phyloP scores from a whole-genome alignment of 2,797 vertebrate genomes.

The Gambelia wislizenii region DNA sequence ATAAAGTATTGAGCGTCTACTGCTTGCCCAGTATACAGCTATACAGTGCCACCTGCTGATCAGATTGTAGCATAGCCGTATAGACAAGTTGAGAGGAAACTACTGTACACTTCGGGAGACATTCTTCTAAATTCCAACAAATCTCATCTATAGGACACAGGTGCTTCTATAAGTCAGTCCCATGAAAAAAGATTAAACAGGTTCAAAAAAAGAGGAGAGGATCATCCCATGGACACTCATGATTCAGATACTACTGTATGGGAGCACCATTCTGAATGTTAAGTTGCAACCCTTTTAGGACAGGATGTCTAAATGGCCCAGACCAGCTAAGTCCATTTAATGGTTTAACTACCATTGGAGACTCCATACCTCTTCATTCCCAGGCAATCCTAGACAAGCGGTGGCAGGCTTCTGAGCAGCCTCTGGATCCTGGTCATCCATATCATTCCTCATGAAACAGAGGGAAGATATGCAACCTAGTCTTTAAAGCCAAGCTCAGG shows the following conservation, averaged over 20 bases:
- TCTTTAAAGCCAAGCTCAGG: neutral
- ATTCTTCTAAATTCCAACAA: neutral
- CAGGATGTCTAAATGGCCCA: neutral
- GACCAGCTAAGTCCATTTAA: neutral
- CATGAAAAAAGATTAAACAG: neutral
- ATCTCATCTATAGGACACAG: too few species aligned
- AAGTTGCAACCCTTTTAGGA: neutral
- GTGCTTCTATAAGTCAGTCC: neutral
- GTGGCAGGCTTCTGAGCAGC: neutral
- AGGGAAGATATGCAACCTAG: neutral
- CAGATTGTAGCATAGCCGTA: accelerated
- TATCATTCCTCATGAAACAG: neutral
- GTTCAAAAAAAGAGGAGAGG: too few species aligned
- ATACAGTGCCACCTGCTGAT: slow-evolving; percentile 63
- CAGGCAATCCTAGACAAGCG: neutral
- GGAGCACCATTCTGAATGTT: neutral
- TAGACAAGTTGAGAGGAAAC: neutral
- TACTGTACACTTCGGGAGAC: neutral
- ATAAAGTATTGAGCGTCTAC: too few species aligned
- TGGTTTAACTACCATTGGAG: neutral
- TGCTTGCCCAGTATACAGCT: neutral
- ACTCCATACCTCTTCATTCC: neutral
- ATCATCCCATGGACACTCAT: neutral
- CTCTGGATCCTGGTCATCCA: neutral
- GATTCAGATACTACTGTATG: neutral